phyloP scores from a whole-genome alignment of 2,113 vertebrate species.

The Zosterops pallidus region DNA sequence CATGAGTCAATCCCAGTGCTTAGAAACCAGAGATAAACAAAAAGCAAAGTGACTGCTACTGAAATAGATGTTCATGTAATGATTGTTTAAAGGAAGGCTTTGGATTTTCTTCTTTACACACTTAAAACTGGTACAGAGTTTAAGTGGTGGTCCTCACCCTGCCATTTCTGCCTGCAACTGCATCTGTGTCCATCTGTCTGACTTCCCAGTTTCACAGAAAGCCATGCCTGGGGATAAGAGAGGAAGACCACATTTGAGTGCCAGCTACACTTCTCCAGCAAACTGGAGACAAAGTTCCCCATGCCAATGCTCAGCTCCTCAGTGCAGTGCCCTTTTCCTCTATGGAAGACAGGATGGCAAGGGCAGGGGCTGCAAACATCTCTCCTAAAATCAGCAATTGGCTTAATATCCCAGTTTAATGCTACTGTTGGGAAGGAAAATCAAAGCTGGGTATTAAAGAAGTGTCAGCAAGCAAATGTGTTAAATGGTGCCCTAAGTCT shows the following conservation, averaged over 20 bases:
- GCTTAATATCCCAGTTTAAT: neutral
- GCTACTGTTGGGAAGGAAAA: neutral
- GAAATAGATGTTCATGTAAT: neutral
- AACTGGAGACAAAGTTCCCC: neutral
- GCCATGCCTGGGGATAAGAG: neutral
- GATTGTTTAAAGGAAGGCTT: neutral
- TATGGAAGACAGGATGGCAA: neutral
- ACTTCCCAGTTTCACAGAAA: neutral
- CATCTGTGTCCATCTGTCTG: neutral
- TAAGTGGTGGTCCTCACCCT: neutral
- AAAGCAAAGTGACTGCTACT: neutral
- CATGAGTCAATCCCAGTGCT: neutral
- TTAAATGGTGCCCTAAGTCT: neutral
- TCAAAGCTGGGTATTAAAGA: neutral
- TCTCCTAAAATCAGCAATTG: neutral
- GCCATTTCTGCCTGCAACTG: neutral
- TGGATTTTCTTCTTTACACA: neutral
- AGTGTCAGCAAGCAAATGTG: neutral
- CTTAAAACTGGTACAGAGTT: neutral
- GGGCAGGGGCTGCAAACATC: neutral
- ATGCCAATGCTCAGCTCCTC: neutral
- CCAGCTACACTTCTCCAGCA: neutral
- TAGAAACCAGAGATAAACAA: neutral
- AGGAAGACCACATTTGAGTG: rapidly evolving
- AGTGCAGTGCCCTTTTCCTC: neutral